Base-by-base conservation (phyloP, 1,140 invertebrate genomes). In the Drosophila nigrodunni region DNA sequence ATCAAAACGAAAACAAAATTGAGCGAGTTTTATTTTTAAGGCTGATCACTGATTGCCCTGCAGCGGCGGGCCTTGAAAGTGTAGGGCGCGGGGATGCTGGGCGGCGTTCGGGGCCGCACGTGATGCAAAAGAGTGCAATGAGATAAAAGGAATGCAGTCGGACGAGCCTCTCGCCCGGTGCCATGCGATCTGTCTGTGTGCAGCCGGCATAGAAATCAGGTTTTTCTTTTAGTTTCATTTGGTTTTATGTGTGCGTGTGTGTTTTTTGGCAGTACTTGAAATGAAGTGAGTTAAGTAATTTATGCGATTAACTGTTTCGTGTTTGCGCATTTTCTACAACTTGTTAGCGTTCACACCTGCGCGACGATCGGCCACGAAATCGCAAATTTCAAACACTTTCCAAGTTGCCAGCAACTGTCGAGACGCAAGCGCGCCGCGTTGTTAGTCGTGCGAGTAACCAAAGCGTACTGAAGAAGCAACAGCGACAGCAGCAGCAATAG, bases 141-240 rank as follows among this genome's bases (percentile, higher is more conserved):
- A 61, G 54, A 49, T 60, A 44, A 6, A 57, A 87, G 81, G 79
- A 87, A 87, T 87, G 83, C 83, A 87, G 83, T 87, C 80, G 83
- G 83, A 87, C 83, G 83, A 82, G 83, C 83, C 83, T 71, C 83
- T 82, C 78, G 54, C 44, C 62, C 39, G 30, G 35, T 21, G 39
- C 39, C 35, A 49, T 10, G 37, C 50, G 59, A 68, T 50, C 55
- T 61, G 37, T 50, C 55, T 61, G 37, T 34, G 15, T 69, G 30
- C 47, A 47, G 60, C 64, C 59, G 67, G 72, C 72, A 62, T 21
- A 54, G 46, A 69, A 70, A 70, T 61, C 72, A 62, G 57, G 71
- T 74, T 74, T 73, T 52, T 37, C 58, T 62, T 71, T 39, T 41
- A 15, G 35, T 39, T 55, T 44, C 3, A n/a, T 18, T 25, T 57